Conservation (phyloP, 1,140 invertebrate genomes). For the Drosophila sp. region DNA sequence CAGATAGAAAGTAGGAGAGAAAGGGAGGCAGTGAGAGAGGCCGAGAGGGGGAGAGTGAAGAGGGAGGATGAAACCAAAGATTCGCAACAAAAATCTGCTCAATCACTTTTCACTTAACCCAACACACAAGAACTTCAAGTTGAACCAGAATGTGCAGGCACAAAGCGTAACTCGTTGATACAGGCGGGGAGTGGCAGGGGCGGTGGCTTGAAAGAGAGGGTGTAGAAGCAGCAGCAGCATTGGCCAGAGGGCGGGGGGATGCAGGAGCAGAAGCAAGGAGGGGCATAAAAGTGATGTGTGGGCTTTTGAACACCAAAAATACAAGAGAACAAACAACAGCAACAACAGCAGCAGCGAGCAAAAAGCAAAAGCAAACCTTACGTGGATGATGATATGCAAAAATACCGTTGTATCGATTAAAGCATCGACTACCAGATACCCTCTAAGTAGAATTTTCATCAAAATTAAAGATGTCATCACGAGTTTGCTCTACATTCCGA, state of each 20-base stretch:
- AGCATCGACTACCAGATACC: not conserved
- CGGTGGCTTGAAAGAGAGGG: constrained; percentile 1
- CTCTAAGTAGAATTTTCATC: not conserved
- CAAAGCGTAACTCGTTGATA: not conserved
- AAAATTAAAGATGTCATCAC: no score
- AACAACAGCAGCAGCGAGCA: constrained; percentile 29
- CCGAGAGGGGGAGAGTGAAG: not conserved
- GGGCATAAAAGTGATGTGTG: constrained; percentile 73
- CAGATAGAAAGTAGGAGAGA: not conserved
- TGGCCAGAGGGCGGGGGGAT: constrained; percentile 19
- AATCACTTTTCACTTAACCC: constrained; percentile 81
- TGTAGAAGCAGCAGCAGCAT: constrained; percentile 12
- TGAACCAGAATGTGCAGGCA: constrained; percentile 32
- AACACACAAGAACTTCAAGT: constrained; percentile 78
- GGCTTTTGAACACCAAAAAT: constrained; percentile 72
- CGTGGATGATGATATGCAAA: constrained; percentile 78
- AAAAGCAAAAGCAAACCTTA: constrained; percentile 77
- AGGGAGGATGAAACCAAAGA: constrained; percentile 63
- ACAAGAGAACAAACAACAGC: constrained; percentile 65
- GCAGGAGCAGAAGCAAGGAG: constrained; percentile 17
- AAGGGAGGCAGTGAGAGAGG: not conserved
- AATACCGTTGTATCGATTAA: not conserved
- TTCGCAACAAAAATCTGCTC: constrained; percentile 79
- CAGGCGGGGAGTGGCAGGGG: not conserved
- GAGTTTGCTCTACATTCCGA: no score